phyloP scores from a whole-genome alignment of 2,888 invertebrate genomes.

The Cremastinae sp. region DNA sequence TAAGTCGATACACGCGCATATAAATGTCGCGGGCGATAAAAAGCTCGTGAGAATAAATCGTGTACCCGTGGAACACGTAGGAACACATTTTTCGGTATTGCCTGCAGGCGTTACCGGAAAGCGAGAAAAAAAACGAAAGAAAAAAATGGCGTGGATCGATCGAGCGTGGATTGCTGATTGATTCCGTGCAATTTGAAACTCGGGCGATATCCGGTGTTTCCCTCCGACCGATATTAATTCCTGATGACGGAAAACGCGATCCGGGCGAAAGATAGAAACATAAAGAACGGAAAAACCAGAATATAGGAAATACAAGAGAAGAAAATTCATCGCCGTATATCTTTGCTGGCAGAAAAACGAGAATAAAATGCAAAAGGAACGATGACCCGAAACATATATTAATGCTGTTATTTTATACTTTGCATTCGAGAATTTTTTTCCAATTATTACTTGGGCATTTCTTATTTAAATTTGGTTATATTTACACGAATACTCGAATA shows the following conservation, averaged over 20 bases:
- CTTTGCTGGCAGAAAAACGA: neutral
- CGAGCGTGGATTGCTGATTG: constrained; percentile 51
- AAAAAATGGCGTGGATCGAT: constrained; percentile 34
- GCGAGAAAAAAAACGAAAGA: neutral
- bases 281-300: constrained; percentile 1
- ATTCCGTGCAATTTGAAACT: constrained; percentile 52
- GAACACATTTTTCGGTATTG: constrained; percentile 40
- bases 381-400: constrained; percentile 14
- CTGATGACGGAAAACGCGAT: constrained; percentile 43
- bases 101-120: neutral
- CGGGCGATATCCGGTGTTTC: constrained; percentile 18
- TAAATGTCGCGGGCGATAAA: constrained; percentile 24
- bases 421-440: too few species aligned
- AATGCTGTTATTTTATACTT: too few species aligned
- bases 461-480: too few species aligned
- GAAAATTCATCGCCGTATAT: constrained; percentile 22
- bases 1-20: constrained; percentile 9
- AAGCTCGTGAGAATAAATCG: constrained; percentile 34
- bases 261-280: constrained; percentile 20
- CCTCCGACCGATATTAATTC: constrained; percentile 53
- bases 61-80: constrained; percentile 38
- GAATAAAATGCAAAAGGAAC: constrained; percentile 32
- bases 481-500: too few species aligned
- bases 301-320: constrained; percentile 7
- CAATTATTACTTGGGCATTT: too few species aligned